Percentiles rank a stretch among this genome's conserved stretches.
These are phyloP conservation scores for Miniopterus natalensis DNA, from an alignment of 2,113 vertebrate species.

Conservation along the genomic window DNA sequence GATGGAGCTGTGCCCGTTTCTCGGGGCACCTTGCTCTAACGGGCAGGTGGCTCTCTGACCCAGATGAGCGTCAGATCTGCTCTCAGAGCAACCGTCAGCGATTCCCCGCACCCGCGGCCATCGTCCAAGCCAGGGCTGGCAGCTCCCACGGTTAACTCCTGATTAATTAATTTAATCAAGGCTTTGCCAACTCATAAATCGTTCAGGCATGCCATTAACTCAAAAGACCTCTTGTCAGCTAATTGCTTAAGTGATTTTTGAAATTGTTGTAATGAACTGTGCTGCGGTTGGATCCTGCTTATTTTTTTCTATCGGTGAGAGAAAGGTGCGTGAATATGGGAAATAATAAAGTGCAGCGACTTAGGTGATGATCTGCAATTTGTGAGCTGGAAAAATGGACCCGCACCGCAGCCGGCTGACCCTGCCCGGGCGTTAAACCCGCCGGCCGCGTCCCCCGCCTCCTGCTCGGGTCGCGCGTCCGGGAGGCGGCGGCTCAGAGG, in stretches of 20 bases:
- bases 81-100: constrained; percentile 49
- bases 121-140: constrained; percentile 69
- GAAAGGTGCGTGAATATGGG: constrained; percentile 10
- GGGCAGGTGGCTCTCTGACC: not conserved
- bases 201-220: constrained; percentile 73
- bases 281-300: constrained; percentile 67
- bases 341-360: not conserved
- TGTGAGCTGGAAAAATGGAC: constrained; percentile 34
- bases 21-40: not conserved
- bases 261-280: constrained; percentile 84
- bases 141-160: constrained; percentile 78
- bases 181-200: constrained; percentile 80
- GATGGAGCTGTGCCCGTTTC: not conserved
- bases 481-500: not conserved
- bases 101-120: constrained; percentile 43
- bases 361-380: constrained; percentile 48
- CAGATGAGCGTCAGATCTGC: not conserved
- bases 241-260: constrained; percentile 83
- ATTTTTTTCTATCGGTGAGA: constrained; percentile 62
- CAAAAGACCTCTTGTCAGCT: constrained; percentile 80
- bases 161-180: constrained; percentile 85
- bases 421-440: constrained; percentile 3
- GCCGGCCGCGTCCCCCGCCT: constrained; percentile 24
- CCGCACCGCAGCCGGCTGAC: not conserved
- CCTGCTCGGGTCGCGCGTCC: constrained; percentile 57